A percentile compares a stretch with the other conserved stretches of the same genome.
phyloP scores from a whole-genome alignment of 37 sponge, comb jelly and placozoan genomes.

The Lycopodina hypogea region DNA sequence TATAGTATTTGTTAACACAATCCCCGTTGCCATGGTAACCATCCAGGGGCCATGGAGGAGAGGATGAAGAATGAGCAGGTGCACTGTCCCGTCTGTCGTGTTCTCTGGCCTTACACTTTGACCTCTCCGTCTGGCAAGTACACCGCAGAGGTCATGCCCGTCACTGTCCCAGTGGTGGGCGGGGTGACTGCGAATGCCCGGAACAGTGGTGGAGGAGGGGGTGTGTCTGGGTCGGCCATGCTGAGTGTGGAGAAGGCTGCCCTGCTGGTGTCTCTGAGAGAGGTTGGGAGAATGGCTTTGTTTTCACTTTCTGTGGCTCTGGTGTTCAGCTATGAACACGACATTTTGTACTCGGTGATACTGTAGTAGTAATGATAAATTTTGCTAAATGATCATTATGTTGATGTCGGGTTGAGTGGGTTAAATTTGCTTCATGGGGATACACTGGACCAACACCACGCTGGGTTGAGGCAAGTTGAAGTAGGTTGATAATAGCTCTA shows the following conservation, averaged over 20 bases:
- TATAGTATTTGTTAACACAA: neutral
- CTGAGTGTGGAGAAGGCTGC: conserved; percentile 15
- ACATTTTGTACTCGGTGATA: no score
- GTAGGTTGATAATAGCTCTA: no score
- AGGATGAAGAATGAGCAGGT: conserved; percentile 33
- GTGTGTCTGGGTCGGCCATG: neutral
- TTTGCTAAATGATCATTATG: no score
- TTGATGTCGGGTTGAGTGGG: no score
- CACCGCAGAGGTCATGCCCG: neutral
- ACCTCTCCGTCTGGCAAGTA: conserved; percentile 6
- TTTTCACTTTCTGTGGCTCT: no score
- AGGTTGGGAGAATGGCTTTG: neutral
- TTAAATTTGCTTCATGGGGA: no score
- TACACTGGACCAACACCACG: no score
- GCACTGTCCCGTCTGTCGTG: conserved; percentile 51
- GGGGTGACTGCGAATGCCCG: no score
- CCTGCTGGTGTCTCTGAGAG: conserved; percentile 5
- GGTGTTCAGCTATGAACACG: no score
- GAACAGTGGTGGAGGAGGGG: neutral
- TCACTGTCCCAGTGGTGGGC: conserved; percentile 9
- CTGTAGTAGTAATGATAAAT: no score
- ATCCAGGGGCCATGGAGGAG: conserved; percentile 47
- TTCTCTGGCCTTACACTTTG: conserved; percentile 26
- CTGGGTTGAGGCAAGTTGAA: no score
- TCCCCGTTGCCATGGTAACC: neutral